Evolutionary conservation across 2,797 vertebrate species (phyloP).

Genomic region (Eospalax fontanierii): DNA sequence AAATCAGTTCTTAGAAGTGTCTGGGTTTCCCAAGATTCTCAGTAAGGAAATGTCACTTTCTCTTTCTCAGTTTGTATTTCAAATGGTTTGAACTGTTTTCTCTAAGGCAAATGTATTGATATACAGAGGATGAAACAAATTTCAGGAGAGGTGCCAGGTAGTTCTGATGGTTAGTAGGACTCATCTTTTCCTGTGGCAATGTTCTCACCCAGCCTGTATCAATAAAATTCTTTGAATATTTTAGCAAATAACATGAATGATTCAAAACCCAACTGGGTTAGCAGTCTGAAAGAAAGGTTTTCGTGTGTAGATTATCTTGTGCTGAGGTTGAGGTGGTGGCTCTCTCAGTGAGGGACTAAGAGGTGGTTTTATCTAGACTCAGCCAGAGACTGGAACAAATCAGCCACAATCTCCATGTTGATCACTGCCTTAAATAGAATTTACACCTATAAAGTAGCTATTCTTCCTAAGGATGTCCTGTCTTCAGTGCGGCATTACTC

Average conservation of each 20-base stretch:
- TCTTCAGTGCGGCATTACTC: too few species aligned
- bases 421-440: background rate
- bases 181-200: background rate
- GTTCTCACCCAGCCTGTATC: slow-evolving; percentile 15
- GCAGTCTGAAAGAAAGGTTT: slow-evolving; percentile 47
- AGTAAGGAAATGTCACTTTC: background rate
- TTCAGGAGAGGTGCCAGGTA: background rate
- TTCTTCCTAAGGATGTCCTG: background rate
- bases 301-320: background rate
- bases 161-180: slow-evolving; percentile 26
- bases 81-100: slow-evolving; percentile 31
- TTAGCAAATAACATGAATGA: slow-evolving; percentile 53
- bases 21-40: background rate
- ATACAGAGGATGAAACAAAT: background rate
- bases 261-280: background rate
- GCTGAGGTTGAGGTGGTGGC: background rate
- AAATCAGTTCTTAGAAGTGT: slow-evolving; percentile 9
- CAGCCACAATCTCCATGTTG: background rate
- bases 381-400: background rate
- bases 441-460: background rate
- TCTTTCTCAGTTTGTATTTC: slow-evolving; percentile 49
- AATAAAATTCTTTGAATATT: slow-evolving; percentile 70
- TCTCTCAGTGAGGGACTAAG: background rate
- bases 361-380: background rate
- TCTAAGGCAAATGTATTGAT: background rate